phyloP scores from a whole-genome alignment of 2,797 vertebrate genomes.

The Erethizon dorsatum region DNA sequence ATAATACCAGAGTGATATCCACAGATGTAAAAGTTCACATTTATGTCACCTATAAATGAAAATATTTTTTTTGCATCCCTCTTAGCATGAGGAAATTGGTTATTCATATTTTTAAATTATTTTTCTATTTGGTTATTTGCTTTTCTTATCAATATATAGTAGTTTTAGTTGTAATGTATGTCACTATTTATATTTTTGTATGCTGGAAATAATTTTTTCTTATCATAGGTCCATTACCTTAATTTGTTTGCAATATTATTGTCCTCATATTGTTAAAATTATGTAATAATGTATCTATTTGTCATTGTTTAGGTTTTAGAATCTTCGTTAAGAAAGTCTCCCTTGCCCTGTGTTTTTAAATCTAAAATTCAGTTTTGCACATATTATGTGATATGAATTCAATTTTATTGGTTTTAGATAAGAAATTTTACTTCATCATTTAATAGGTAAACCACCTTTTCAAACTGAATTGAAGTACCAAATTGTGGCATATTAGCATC shows the following conservation, averaged over 20 bases:
- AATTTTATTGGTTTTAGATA: not conserved
- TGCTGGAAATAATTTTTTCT: not conserved
- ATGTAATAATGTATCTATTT: not conserved
- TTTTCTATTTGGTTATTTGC: not conserved
- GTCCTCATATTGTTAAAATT: not conserved
- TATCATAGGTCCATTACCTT: not conserved
- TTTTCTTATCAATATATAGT: not conserved
- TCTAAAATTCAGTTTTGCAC: not conserved
- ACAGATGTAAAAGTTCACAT: not conserved
- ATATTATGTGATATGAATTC: not conserved
- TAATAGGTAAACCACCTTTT: not conserved
- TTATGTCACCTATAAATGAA: not conserved
- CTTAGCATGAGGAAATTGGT: not conserved
- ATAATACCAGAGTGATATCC: not conserved
- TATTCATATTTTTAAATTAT: not conserved
- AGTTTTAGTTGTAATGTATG: not conserved
- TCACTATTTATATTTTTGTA: not conserved
- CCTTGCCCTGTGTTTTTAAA: not conserved
- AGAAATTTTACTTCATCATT: not conserved
- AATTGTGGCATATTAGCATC: not conserved
- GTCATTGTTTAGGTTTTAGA: not conserved
- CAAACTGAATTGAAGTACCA: not conserved
- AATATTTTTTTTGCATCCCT: not conserved
- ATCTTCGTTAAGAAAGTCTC: not conserved
- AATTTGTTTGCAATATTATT: not conserved